Evolutionary conservation across 2,888 invertebrate genomes (phyloP), one percentile per base, ranked within the genome.

Genomic region (Axea sp.): DNA sequence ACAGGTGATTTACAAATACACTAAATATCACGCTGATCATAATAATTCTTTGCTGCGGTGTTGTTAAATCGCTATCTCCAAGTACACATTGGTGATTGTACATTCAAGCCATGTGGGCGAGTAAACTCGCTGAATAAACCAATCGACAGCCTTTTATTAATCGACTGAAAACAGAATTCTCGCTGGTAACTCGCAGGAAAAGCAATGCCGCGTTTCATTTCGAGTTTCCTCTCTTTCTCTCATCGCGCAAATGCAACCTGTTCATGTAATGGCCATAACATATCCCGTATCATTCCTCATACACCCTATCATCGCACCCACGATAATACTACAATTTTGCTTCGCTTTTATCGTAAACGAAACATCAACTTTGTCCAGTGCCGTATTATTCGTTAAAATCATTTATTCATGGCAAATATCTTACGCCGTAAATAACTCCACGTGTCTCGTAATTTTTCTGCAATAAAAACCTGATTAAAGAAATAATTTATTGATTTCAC

Each of bases 81-180:
- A 22, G 26, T 12, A 22, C 39, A 17, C 37, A 28, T 24, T 14
- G 9, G 22, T 47, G 15, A 53, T 53, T 53, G 64, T 15, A 22
- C 14, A 24, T 14, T 51, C 37, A 41, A 17, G 19, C 28, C 47
- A 35, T 65, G 49, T 51, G 35, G 43, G 55, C 39, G 47, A 51
- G 45, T 57, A 59, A 64, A 74, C 51, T 43, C 39, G 19, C 37
- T 62, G 51, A 68, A 77, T 78, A 78, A 78, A 65, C 75, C 73
- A 65, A 77, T 76, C 75, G 67, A 77, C 73, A 71, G 64, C 49
- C 73, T 64, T 75, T 77, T 74, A 75, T 77, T 73, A 73, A 72
- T 71, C 67, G 39, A 65, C 75, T 60, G 45, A 60, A 76, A 65
- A 51, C 60, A 47, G 62, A 67, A 72, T 59, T 14, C 51, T 39